Base-by-base conservation (phyloP, 2,888 invertebrate species). In the Punctoribates punctum region DNA sequence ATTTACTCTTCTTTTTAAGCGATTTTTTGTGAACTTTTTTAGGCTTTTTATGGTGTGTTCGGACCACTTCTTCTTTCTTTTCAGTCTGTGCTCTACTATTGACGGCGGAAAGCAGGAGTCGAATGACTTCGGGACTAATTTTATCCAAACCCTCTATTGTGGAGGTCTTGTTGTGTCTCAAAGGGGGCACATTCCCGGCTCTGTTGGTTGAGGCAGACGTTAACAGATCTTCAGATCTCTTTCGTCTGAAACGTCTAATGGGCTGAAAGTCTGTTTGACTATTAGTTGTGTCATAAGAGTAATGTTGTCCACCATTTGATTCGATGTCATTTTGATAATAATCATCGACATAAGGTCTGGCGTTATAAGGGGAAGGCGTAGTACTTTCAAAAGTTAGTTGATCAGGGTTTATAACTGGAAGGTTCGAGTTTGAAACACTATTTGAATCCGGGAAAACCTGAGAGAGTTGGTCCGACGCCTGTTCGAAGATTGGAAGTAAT, bases 151-250 rank as follows among this genome's bases (percentile, higher is more conserved):
- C 25, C 8, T 60, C 60, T 23, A 9, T 8, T 65, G 9, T 34
- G 20, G 65, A 29, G 9, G 65, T 65, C 65, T 65, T 65, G 34
- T 65, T 15, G 3, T 65, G 65, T 65, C 65, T 27, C 27, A 27
- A 1, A 13, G 65, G 65, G 15, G 65, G 65, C 9, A 65, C 65
- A 29, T 65, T 65, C 15, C 65, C 65, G 1, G n/a, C 65, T 65
- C 65, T 27, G n/a, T 25, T 25, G 15, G 8, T 62, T 25, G 15
- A 11, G 5, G 54, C n/a, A 54, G 11, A 13, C 20, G 8, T 54
- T 54, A n/a, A 54, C 54, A 5, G 54, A 54, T 54, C 54, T 8
- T n/a, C 17, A 11, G 42, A 42, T 42, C 8, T 42, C 42, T 13
- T 42, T 42, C 42, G 6, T 42, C 42, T 42, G 8, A 42, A 13